These are phyloP conservation scores for Delphinapterus leucas DNA, from an alignment of 2,113 vertebrate genomes.

Conservation along the genomic window DNA sequence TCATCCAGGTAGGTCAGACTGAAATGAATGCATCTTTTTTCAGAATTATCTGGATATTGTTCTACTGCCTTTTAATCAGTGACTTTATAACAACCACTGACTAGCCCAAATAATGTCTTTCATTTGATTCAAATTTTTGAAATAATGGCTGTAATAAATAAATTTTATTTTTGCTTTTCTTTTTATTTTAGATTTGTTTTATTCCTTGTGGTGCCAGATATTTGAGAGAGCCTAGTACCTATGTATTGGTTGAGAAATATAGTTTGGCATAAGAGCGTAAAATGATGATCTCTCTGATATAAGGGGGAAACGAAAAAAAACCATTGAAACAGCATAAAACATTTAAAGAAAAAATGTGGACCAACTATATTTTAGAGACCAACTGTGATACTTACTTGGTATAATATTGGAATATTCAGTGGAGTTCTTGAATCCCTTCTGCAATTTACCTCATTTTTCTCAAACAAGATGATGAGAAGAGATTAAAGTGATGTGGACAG, in stretches of 20 bases:
- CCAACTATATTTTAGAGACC: not conserved
- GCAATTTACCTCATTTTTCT: not conserved
- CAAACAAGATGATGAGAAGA: not conserved
- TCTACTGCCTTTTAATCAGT: not conserved
- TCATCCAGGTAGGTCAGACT: not conserved
- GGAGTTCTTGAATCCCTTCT: not conserved
- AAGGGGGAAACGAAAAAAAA: not conserved
- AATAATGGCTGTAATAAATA: not conserved
- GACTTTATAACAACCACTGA: not conserved
- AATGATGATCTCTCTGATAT: not conserved
- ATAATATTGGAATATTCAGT: not conserved
- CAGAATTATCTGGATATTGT: not conserved
- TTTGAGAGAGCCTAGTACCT: constrained; percentile 8
- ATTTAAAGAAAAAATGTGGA: constrained; percentile 15
- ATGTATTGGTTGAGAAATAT: constrained; percentile 9
- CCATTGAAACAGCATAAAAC: not conserved
- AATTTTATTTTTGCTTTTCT: not conserved
- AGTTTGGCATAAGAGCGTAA: not conserved
- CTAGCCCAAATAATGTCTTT: not conserved
- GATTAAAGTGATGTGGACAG: not conserved
- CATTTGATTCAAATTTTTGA: not conserved
- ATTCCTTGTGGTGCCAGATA: not conserved
- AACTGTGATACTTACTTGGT: not conserved
- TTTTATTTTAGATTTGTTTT: not conserved
- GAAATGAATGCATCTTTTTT: not conserved